Evolutionary conservation across 2,113 vertebrate genomes (phyloP), one percentile per base, ranked within the genome.

Genomic region (Trogon melanurus): DNA sequence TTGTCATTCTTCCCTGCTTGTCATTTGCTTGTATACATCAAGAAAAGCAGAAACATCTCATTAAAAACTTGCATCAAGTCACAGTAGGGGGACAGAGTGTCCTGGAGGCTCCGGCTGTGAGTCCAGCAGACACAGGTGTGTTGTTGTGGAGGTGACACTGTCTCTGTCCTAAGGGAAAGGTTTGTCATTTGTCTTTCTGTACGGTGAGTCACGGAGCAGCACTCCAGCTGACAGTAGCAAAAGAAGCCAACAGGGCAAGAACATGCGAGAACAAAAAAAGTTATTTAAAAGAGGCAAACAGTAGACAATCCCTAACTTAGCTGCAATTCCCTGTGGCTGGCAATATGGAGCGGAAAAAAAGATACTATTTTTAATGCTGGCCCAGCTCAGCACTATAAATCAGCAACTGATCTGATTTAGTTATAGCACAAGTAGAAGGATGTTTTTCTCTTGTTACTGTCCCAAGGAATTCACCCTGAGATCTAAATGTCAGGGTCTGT

Each of bases 401-500:
- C 79, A 84, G 26, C 60, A 50, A 61, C 48, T 58, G 76, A 80
- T 89, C 93, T 82, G 71, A 56, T 58, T 89, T 79, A 56, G 41
- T 71, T 65, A 20, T 13, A 85, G 50, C 66, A 61, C 50, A 54
- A 93, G 70, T 10, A 87, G 70, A 79, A 94, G 32, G 76, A 81
- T 93, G 54, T 89, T 93, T 82, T 92, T 85, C 91, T 93, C 19
- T 72, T 75, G 41, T 81, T 70, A 41, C 58, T 84, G 50, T 92
- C 86, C 83, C 69, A 75, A 50, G 69, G 57, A 96, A 91, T 65
- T 92, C 70, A 57, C 53, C 72, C 3, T 3, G 70, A 84, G 70
- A 81, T 82, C 66, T 94, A 86, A 96, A 94, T 94, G 88, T 92
- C 96, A 96, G 62, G 26, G 66, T 93, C 90, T 96, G 94, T 76